Conservation (phyloP, 2,888 invertebrate genomes). For the Neoascia interrupta region DNA sequence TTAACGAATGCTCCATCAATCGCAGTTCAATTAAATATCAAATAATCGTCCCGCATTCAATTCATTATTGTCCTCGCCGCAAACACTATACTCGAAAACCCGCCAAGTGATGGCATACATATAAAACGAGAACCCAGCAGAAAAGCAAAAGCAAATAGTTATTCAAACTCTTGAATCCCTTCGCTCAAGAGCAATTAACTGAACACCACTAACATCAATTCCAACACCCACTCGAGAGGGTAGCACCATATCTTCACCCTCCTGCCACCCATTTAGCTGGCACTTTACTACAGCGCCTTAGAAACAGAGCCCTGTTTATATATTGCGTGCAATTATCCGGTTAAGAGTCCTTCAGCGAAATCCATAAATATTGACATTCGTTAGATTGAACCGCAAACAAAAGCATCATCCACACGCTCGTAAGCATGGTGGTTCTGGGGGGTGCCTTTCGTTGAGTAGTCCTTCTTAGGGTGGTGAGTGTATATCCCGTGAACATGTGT, state of each 20-base stretch:
- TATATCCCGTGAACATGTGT: slow-evolving; percentile 24
- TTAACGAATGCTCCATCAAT: too few species aligned
- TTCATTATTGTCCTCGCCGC: neutral
- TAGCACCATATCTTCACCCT: neutral
- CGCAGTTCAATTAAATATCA: too few species aligned
- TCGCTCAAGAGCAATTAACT: slow-evolving; percentile 51
- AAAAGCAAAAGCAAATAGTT: slow-evolving; percentile 21
- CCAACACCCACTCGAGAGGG: slow-evolving; percentile 9
- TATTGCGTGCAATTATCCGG: slow-evolving; percentile 52
- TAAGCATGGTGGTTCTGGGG: neutral
- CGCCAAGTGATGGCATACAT: neutral
- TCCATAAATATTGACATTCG: slow-evolving; percentile 67
- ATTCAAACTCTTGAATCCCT: slow-evolving; percentile 34
- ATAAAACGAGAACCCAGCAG: neutral
- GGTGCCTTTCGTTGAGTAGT: neutral
- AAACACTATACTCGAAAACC: neutral
- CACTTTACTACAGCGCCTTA: slow-evolving; percentile 4
- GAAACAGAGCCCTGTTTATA: slow-evolving; percentile 19
- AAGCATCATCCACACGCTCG: slow-evolving; percentile 1
- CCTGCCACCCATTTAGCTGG: neutral
- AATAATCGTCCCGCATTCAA: too few species aligned
- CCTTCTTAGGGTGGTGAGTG: slow-evolving; percentile 11
- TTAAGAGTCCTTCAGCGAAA: slow-evolving; percentile 54
- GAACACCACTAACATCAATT: slow-evolving; percentile 44
- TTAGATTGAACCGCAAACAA: slow-evolving; percentile 61